A percentile compares a stretch with the other conserved stretches of the same genome.
Evolutionary conservation across 2,888 invertebrate genomes (phyloP).

Genomic region (Ligdia adustata): DNA sequence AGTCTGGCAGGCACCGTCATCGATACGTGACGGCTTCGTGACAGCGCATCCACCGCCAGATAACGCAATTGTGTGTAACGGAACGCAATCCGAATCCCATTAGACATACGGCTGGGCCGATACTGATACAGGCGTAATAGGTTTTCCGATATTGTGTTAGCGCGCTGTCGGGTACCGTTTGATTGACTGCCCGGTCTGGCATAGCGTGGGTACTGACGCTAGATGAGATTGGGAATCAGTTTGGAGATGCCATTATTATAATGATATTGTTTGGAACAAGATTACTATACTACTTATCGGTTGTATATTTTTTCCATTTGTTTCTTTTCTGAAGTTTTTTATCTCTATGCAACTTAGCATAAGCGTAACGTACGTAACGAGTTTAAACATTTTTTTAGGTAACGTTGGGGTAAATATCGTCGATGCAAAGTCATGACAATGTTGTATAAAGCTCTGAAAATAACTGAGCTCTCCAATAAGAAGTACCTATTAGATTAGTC

Average conservation of each 20-base stretch:
- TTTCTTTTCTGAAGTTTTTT: no score
- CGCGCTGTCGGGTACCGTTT: conserved; percentile 37
- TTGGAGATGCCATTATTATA: background rate
- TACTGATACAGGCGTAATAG: conserved; percentile 61
- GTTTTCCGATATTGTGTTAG: conserved; percentile 62
- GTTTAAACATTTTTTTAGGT: no score
- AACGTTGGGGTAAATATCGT: no score
- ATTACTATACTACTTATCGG: no score
- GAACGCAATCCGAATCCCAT: conserved; percentile 75
- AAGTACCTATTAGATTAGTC: no score
- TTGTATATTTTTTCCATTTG: no score
- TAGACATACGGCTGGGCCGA: conserved; percentile 69
- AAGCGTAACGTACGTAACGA: no score
- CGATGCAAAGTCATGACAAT: no score
- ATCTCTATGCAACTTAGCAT: no score
- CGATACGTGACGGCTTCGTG: conserved; percentile 20
- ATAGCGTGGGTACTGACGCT: conserved; percentile 6
- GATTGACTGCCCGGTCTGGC: conserved; percentile 43
- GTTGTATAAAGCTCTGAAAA: no score
- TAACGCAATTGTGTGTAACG: conserved; percentile 73
- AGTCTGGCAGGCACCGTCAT: conserved; percentile 6
- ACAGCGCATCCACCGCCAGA: conserved; percentile 42
- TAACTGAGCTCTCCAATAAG: no score
- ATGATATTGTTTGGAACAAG: no score
- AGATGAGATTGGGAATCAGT: conserved; percentile 12